Conservation (phyloP, 2,888 invertebrate species). For the Drosophila meridiana region DNA sequence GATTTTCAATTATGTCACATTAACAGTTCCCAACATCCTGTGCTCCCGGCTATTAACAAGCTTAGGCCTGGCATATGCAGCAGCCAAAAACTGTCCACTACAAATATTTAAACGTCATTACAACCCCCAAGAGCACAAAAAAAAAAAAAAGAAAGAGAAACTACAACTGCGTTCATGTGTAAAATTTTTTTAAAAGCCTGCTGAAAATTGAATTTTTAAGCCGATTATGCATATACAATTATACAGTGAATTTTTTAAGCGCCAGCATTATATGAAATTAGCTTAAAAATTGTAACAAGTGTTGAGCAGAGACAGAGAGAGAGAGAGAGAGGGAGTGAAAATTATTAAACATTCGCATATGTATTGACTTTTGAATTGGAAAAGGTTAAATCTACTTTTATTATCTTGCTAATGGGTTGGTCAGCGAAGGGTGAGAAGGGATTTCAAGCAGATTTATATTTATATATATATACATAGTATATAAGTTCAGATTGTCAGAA, state of each 20-base stretch:
- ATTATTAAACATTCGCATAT: conserved; percentile 25
- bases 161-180: conserved; percentile 70
- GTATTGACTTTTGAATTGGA: conserved; percentile 67
- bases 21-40: conserved; percentile 46
- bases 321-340: conserved; percentile 19
- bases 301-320: conserved; percentile 40
- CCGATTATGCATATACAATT: conserved; percentile 67
- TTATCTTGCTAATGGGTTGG: conserved; percentile 4
- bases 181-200: conserved; percentile 69
- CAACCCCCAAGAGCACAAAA: conserved; percentile 57
- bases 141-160: conserved; percentile 15
- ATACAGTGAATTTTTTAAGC: conserved; percentile 13
- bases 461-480: neutral
- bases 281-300: conserved; percentile 79
- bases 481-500: neutral
- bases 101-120: conserved; percentile 65
- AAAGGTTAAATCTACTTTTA: conserved; percentile 29
- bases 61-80: conserved; percentile 63
- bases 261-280: conserved; percentile 59
- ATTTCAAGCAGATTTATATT: neutral
- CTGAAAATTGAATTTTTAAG: conserved; percentile 67
- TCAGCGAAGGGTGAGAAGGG: neutral
- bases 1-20: conserved; percentile 83
- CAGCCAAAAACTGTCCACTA: conserved; percentile 35
- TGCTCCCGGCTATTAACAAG: conserved; percentile 59